These are phyloP conservation scores for Cyprinus carpio DNA, from an alignment of 2,113 vertebrate species.

Conservation along the genomic window DNA sequence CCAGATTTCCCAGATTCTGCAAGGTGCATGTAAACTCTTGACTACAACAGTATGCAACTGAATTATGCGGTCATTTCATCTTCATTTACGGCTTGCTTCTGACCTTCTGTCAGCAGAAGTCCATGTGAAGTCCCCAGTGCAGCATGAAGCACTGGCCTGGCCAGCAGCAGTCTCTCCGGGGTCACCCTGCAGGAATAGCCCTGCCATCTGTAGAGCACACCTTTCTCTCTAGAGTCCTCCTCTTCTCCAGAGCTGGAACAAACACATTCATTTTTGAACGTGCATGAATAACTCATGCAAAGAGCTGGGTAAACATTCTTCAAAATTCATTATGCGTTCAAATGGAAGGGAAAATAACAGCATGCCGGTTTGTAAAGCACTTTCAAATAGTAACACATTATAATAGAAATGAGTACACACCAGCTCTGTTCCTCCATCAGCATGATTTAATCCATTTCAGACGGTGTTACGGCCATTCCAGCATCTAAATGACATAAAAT, in stretches of 20 bases:
- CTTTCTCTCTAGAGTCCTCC: conserved; percentile 81
- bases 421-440: conserved; percentile 69
- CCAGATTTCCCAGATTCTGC: background rate
- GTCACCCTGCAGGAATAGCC: conserved; percentile 74
- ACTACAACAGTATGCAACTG: background rate
- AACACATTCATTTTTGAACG: conserved; percentile 18
- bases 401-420: conserved; percentile 46
- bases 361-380: background rate
- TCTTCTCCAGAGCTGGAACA: conserved; percentile 68
- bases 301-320: background rate
- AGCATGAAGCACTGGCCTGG: conserved; percentile 85
- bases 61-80: background rate
- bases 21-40: background rate
- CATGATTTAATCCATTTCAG: conserved; percentile 33
- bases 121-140: conserved; percentile 87
- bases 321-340: background rate
- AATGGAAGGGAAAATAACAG: background rate
- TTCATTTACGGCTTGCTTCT: background rate
- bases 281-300: background rate
- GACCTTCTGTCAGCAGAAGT: conserved; percentile 83
- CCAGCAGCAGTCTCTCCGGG: conserved; percentile 82
- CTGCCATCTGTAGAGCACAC: conserved; percentile 85
- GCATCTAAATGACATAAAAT: conserved; percentile 1
- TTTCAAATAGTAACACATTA: background rate
- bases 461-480: background rate